phyloP scores from a whole-genome alignment of 2,113 vertebrate genomes.

The Furnarius figulus region DNA sequence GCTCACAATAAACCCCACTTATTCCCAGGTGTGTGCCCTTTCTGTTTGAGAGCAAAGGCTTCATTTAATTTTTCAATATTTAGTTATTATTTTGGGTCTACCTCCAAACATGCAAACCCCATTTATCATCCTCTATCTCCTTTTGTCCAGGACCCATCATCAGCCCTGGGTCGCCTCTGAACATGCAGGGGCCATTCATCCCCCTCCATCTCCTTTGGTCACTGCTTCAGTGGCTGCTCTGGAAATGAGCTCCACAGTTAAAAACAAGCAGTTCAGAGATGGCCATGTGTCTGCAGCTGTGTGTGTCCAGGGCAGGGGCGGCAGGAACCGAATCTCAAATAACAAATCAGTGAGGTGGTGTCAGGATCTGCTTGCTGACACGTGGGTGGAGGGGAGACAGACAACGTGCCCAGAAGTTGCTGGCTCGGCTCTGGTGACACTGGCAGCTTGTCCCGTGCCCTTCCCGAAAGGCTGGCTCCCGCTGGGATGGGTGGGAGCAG shows the following conservation, averaged over 20 bases:
- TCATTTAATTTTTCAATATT: not conserved
- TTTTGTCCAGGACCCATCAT: not conserved
- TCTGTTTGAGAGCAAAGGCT: not conserved
- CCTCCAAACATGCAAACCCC: not conserved
- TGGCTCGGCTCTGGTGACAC: not conserved
- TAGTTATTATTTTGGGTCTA: not conserved
- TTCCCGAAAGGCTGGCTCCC: not conserved
- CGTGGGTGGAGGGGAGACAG: not conserved
- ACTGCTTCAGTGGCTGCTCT: not conserved
- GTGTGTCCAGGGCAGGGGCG: not conserved
- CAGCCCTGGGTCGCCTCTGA: not conserved
- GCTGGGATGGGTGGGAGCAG: accelerated
- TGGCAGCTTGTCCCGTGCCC: not conserved
- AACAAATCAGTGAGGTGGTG: not conserved
- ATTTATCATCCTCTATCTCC: not conserved
- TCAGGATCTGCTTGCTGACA: not conserved
- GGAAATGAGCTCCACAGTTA: not conserved
- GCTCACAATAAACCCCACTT: not conserved
- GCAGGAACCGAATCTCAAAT: not conserved
- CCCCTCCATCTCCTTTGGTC: not conserved
- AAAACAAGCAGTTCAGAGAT: not conserved
- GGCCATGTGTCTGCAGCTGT: not conserved
- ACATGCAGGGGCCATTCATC: not conserved
- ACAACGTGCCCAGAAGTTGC: not conserved
- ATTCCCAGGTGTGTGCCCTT: not conserved